phyloP scores from a whole-genome alignment of 2,888 invertebrate genomes.

The Miltochrista miniata region DNA sequence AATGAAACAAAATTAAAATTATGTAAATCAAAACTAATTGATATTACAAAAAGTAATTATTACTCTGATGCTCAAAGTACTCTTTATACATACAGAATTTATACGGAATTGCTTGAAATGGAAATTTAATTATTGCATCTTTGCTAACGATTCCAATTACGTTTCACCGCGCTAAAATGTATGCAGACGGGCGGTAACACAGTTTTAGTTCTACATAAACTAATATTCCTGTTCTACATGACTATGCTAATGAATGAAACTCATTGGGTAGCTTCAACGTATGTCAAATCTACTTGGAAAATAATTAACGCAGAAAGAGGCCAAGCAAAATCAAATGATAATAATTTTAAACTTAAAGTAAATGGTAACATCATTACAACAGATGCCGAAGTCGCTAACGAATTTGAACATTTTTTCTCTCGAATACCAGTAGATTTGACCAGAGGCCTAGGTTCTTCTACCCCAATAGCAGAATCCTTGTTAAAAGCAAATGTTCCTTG shows the following conservation, averaged over 20 bases:
- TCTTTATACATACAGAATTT: background rate
- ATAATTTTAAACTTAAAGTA: too few species aligned
- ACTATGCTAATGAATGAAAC: slow-evolving; percentile 37
- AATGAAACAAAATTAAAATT: too few species aligned
- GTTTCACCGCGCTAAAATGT: slow-evolving; percentile 21
- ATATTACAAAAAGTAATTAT: slow-evolving; percentile 21
- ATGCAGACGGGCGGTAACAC: slow-evolving; percentile 15
- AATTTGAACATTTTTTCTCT: too few species aligned
- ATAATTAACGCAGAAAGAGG: too few species aligned
- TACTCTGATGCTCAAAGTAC: slow-evolving; percentile 16
- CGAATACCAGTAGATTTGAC: too few species aligned
- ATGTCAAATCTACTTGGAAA: too few species aligned
- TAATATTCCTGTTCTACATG: slow-evolving; percentile 31
- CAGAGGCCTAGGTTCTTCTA: too few species aligned
- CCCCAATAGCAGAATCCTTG: too few species aligned
- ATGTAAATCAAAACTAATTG: background rate
- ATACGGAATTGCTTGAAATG: background rate
- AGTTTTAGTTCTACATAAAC: slow-evolving; percentile 22
- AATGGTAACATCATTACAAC: too few species aligned
- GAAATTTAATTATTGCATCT: slow-evolving; percentile 18
- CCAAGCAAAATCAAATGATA: too few species aligned
- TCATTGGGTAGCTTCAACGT: slow-evolving; percentile 20
- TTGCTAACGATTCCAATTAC: slow-evolving; percentile 30
- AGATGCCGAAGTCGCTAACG: too few species aligned
- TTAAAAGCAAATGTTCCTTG: too few species aligned